A percentile compares a stretch with the other conserved stretches of the same genome.
phyloP scores from a whole-genome alignment of 2,797 vertebrate genomes.

The Scyliorhinus canicula region DNA sequence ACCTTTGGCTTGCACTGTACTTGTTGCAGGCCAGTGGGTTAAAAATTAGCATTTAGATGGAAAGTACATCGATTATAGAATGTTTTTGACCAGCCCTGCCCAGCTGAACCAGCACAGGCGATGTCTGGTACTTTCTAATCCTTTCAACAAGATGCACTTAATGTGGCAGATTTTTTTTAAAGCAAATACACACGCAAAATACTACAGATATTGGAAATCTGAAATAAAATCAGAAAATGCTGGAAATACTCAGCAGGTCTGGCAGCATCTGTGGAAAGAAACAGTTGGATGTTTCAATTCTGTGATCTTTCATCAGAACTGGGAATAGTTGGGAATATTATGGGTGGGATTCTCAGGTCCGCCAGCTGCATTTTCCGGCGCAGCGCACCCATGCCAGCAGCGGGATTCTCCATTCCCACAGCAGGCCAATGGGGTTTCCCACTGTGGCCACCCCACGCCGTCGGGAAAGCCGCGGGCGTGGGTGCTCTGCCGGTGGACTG shows the following conservation, averaged over 20 bases:
- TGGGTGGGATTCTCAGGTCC: too few species aligned
- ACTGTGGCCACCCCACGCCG: too few species aligned
- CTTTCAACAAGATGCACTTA: not conserved
- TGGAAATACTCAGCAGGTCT: not conserved
- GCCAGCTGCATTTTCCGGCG: too few species aligned
- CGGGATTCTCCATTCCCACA: too few species aligned
- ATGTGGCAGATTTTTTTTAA: not conserved
- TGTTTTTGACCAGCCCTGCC: not conserved
- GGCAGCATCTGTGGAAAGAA: not conserved
- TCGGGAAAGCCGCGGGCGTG: too few species aligned
- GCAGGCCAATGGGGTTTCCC: too few species aligned
- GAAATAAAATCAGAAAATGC: not conserved
- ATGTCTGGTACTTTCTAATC: not conserved
- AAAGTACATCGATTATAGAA: not conserved
- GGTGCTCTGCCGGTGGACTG: too few species aligned
- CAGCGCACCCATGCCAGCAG: too few species aligned
- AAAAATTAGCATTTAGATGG: slow-evolving; percentile 5
- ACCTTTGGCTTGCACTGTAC: not conserved
- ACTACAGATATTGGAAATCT: not conserved
- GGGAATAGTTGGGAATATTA: not conserved
- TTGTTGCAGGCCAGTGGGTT: not conserved
- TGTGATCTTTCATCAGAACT: not conserved
- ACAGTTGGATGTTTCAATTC: not conserved
- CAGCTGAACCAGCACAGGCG: not conserved
- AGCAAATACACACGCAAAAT: not conserved